Evolutionary conservation across 2,113 vertebrate genomes (phyloP).

Genomic region (Megalops atlanticus): DNA sequence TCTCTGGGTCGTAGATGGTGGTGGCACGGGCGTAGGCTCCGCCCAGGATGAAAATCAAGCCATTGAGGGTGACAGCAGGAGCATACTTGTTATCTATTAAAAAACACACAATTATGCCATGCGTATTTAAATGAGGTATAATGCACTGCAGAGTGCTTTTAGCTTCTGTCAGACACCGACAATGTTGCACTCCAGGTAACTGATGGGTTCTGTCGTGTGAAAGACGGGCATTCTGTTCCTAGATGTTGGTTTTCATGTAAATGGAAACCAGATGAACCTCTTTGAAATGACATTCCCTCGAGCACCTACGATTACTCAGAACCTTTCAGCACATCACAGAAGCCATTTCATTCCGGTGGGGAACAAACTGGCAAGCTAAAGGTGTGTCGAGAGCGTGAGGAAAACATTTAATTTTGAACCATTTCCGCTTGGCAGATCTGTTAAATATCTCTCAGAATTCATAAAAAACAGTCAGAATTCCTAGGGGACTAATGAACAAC

Average conservation of each 20-base stretch:
- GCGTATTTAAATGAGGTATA: neutral
- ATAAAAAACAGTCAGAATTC: neutral
- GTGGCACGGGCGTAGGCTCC: constrained; percentile 96
- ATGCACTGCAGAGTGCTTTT: neutral
- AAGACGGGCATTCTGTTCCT: neutral
- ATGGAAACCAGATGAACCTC: neutral
- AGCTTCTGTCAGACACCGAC: neutral
- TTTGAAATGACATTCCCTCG: neutral
- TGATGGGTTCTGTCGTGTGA: too few relatives aligned
- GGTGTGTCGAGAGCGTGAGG: neutral
- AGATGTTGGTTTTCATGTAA: neutral
- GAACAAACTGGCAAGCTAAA: neutral
- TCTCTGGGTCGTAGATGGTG: constrained; percentile 98
- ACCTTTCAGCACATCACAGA: neutral
- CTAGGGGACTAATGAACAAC: neutral
- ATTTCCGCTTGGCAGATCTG: neutral
- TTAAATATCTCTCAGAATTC: neutral
- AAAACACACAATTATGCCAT: too few relatives aligned
- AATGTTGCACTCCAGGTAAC: too few relatives aligned
- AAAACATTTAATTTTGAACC: neutral
- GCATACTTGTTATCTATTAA: constrained; percentile 95
- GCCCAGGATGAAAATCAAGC: constrained; percentile 97
- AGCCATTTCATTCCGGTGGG: neutral
- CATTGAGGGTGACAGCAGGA: constrained; percentile 95
- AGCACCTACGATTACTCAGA: neutral